Percentiles rank a stretch among this genome's conserved stretches.
Evolutionary conservation across 2,797 vertebrate genomes (phyloP).

Genomic region (Pangasius sanitwongsei): DNA sequence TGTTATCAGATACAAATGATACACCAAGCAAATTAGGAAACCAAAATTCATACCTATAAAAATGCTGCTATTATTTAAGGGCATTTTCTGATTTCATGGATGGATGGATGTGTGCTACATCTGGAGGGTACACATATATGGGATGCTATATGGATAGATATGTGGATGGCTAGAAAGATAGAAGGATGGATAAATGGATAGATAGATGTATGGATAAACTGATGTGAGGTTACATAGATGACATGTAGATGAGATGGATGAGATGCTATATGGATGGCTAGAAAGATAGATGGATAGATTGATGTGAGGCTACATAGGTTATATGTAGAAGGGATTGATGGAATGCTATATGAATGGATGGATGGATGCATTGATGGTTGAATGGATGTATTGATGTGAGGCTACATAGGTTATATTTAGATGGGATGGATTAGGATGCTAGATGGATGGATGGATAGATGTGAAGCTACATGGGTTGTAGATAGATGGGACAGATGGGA

Average conservation of each 20-base stretch:
- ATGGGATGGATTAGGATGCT: neutral
- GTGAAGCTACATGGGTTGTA: neutral
- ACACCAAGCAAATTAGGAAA: neutral
- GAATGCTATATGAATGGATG: neutral
- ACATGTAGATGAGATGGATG: neutral
- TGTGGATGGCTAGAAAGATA: neutral
- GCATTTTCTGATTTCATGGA: neutral
- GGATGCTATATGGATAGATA: neutral
- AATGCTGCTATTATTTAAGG: neutral
- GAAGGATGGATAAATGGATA: neutral
- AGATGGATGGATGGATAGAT: neutral
- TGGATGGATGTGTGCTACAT: slow-evolving; percentile 2
- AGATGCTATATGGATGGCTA: neutral
- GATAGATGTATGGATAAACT: neutral
- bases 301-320: neutral
- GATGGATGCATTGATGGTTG: neutral
- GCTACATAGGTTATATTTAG: neutral
- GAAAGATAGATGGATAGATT: neutral
- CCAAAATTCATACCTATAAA: neutral
- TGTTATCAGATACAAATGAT: neutral
- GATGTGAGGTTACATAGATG: neutral
- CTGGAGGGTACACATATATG: neutral
- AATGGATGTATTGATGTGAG: neutral
- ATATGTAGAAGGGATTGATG: neutral
- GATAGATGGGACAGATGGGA: neutral